Evolutionary conservation across 2,888 invertebrate species (phyloP).

Genomic region (Steromphala cineraria): DNA sequence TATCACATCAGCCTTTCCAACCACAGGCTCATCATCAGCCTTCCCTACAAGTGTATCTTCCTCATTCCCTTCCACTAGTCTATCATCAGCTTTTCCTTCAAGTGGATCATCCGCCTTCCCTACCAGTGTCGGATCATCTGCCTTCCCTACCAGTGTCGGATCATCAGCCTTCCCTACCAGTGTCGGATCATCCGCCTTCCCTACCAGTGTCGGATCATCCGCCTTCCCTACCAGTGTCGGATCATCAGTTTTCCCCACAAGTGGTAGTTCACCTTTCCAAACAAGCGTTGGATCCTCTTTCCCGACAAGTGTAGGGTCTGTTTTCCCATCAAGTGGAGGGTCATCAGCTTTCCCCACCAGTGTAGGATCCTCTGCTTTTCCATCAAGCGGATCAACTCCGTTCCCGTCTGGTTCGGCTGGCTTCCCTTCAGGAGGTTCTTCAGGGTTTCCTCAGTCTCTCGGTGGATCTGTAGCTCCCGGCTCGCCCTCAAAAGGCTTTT

Average conservation of each 20-base stretch:
- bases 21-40: background rate
- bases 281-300: conserved; percentile 1
- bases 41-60: background rate
- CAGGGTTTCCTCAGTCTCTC: conserved; percentile 5
- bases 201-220: background rate
- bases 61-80: conserved; percentile 1
- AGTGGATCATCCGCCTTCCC: conserved; percentile 9
- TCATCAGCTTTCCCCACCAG: background rate
- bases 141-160: background rate
- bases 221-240: background rate
- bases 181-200: background rate
- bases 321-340: conserved; percentile 1
- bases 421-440: conserved; percentile 1
- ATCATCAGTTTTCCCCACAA: background rate
- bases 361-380: background rate
- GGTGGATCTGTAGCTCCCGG: conserved; percentile 57
- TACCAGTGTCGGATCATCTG: background rate
- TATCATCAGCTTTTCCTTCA: conserved; percentile 4
- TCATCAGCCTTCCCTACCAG: background rate
- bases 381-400: background rate
- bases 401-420: background rate
- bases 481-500: conserved; percentile 70
- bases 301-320: background rate
- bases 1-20: conserved; percentile 14
- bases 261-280: background rate